Evolutionary conservation across 2,888 invertebrate species (phyloP), one percentile per base, ranked within the genome.

Genomic region (Drosophila neonasuta): DNA sequence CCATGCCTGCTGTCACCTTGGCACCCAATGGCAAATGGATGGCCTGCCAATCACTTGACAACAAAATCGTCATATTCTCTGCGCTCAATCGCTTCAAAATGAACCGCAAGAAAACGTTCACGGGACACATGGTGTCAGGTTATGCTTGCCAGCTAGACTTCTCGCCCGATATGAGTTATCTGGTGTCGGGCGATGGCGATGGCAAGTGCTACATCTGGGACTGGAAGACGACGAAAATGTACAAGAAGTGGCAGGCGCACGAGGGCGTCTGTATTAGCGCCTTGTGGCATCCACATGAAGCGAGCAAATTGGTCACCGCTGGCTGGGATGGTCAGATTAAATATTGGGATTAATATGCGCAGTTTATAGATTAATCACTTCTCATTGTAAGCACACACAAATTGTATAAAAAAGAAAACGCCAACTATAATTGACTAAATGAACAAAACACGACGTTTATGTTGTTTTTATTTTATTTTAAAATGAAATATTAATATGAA

Each of bases 261-360:
- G 99, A 99, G 80, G 97, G 97, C 67, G 99, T 99, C 13, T 99
- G 99, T 89, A 99, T 99, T 70, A 94, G 95, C 13, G 94, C 95
- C 0, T 92, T 99, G 13, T 99, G 99, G 99, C 99, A 99, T 92
- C 99, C 99, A 0, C 99, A 99, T 89, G 99, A 99, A 91, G 96
- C 99, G 2, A 98, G 98, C 88, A 96, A 97, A 90, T 93, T 99
- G 59, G 96, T 97, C n/a, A 98, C 99, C 0, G 98, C 98, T 44
- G 99, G 99, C 51, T 99, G 99, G 99, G 99, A 99, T 91, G 98
- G 98, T 6, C 92, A 97, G 74, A 97, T 99, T 80, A 99, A 99
- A 91, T 97, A 97, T 91, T 99, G 99, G 99, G 99, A 99, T 92
- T 99, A 93, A 93, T 29, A 1, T 34, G 11, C 5, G 24, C n/a